These are phyloP conservation scores for Strigamia crassipes DNA, from an alignment of 2,888 invertebrate genomes.

Conservation along the genomic window DNA sequence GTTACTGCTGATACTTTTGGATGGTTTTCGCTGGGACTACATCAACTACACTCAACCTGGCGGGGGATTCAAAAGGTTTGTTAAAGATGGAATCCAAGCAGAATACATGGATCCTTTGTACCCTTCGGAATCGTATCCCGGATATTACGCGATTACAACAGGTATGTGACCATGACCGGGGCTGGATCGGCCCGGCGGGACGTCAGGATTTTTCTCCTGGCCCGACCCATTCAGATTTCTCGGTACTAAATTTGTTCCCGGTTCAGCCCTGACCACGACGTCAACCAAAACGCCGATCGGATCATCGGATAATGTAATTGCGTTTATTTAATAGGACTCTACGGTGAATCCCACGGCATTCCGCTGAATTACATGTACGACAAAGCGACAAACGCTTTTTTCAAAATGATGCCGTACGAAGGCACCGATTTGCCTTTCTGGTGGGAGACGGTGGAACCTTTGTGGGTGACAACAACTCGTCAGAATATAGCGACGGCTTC, in stretches of 20 bases:
- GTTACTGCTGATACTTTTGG: conserved; percentile 22
- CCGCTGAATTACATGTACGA: conserved; percentile 48
- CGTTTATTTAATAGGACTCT: conserved; percentile 37
- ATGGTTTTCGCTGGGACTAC: conserved; percentile 45
- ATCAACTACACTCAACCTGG: not conserved
- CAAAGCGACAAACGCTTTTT: conserved; percentile 44
- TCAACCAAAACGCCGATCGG: too few relatives aligned
- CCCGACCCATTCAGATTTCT: too few relatives aligned
- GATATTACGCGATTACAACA: not conserved
- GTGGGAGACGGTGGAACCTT: conserved; percentile 57
- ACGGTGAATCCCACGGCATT: conserved; percentile 49
- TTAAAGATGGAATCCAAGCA: conserved; percentile 24
- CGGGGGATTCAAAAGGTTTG: conserved; percentile 16
- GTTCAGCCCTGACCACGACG: too few relatives aligned
- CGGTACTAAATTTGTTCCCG: too few relatives aligned
- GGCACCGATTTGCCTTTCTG: conserved; percentile 52
- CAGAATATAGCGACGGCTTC: conserved; percentile 47
- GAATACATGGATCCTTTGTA: conserved; percentile 31
- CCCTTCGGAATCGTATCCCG: conserved; percentile 38
- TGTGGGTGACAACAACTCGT: conserved; percentile 56
- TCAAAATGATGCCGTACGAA: conserved; percentile 34
- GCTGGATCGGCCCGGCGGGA: too few relatives aligned
- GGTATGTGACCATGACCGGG: too few relatives aligned
- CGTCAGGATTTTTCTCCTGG: too few relatives aligned
- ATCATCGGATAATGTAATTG: not conserved